Evolutionary conservation across 2,113 vertebrate genomes (phyloP).

Genomic region (Bagarius yarrelli): DNA sequence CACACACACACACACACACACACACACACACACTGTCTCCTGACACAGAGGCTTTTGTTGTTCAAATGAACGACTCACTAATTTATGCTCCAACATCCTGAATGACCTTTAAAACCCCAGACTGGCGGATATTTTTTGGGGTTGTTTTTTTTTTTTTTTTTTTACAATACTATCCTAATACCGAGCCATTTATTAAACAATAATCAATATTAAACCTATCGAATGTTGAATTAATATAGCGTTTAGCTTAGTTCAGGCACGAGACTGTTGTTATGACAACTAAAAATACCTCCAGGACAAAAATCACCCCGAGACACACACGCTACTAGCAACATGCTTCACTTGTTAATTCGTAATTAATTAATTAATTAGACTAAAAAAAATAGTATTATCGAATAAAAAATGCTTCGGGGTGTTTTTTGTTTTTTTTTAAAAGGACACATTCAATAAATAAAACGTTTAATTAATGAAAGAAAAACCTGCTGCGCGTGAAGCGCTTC

Average conservation of each 20-base stretch:
- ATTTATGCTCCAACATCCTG: slow-evolving; percentile 63
- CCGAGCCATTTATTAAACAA: too few relatives aligned
- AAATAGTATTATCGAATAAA: not conserved
- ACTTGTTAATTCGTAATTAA: not conserved
- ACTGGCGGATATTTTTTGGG: not conserved
- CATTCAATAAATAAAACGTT: not conserved
- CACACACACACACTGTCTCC: not conserved
- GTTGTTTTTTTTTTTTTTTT: too few relatives aligned
- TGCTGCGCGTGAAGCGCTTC: not conserved
- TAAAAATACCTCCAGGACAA: not conserved
- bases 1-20: too few relatives aligned
- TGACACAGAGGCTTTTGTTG: slow-evolving; percentile 56
- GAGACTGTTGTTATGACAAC: slow-evolving; percentile 47
- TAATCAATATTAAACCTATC: not conserved
- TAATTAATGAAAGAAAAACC: not conserved
- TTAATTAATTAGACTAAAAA: not conserved
- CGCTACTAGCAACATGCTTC: not conserved
- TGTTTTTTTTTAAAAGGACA: too few relatives aligned
- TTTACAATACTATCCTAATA: not conserved
- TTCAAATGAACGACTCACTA: slow-evolving; percentile 52
- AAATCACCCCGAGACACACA: not conserved
- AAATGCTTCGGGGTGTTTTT: not conserved
- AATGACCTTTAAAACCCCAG: slow-evolving; percentile 55
- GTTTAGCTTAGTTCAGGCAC: not conserved
- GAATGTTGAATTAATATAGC: too few relatives aligned